These are phyloP conservation scores for Phymanthus crucifer DNA, from an alignment of 92 coral and sea anemone genomes.

Conservation along the genomic window DNA sequence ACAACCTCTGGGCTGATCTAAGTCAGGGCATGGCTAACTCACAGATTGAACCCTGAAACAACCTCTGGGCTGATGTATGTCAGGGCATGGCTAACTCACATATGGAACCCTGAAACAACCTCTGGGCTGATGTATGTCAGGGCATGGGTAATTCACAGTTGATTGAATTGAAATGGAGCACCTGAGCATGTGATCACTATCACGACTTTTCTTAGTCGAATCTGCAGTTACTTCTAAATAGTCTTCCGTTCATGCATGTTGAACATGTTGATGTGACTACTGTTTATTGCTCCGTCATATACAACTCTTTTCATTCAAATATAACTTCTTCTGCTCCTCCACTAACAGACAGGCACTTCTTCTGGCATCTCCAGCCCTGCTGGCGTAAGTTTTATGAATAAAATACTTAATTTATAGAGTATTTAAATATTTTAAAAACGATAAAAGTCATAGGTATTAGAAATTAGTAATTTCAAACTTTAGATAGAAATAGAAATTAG, in stretches of 20 bases:
- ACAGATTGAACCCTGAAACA: too few relatives aligned
- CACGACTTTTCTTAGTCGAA: too few relatives aligned
- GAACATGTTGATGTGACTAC: not conserved
- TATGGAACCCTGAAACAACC: too few relatives aligned
- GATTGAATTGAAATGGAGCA: too few relatives aligned
- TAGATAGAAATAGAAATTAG: too few relatives aligned
- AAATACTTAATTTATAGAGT: not conserved
- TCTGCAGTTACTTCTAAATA: not conserved
- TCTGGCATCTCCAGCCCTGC: not conserved
- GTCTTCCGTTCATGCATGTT: not conserved
- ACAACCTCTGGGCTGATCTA: too few relatives aligned
- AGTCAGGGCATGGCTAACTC: too few relatives aligned
- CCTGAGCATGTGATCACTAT: too few relatives aligned
- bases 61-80: too few relatives aligned
- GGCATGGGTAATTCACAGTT: too few relatives aligned
- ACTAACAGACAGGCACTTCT: not conserved
- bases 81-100: too few relatives aligned
- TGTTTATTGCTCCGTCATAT: not conserved
- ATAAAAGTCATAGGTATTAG: not conserved
- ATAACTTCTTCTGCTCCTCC: not conserved
- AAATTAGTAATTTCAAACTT: not conserved
- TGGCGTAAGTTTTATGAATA: constrained; percentile 18
- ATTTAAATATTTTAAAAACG: not conserved
- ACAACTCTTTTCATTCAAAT: not conserved
- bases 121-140: too few relatives aligned